Conservation (phyloP, 92 coral and sea anemone species). For the Metridium senile region DNA sequence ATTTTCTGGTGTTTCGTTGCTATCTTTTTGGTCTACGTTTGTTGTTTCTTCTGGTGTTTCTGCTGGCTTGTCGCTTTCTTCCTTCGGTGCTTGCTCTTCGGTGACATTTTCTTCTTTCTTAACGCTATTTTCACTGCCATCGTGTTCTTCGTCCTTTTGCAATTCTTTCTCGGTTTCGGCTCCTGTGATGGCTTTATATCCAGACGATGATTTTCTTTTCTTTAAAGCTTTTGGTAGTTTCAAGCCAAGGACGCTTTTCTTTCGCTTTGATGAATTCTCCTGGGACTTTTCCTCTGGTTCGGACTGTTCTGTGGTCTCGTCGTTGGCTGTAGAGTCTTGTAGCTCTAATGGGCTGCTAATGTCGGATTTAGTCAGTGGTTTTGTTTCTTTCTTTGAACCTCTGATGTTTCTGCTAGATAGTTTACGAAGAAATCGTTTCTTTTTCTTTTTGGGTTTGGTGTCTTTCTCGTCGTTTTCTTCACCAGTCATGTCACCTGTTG, state of each 20-base stretch:
- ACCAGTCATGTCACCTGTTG: slow-evolving; percentile 19
- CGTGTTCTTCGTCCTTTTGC: slow-evolving; percentile 16
- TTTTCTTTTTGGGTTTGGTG: slow-evolving; percentile 27
- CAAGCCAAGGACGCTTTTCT: slow-evolving; percentile 17
- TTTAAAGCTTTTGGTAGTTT: slow-evolving; percentile 41
- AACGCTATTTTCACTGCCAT: background rate
- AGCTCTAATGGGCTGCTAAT: slow-evolving; percentile 20
- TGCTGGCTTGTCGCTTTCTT: background rate
- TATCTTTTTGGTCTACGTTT: background rate
- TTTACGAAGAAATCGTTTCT: slow-evolving; percentile 37
- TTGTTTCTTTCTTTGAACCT: slow-evolving; percentile 10
- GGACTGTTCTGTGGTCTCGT: slow-evolving; percentile 2
- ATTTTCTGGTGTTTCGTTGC: background rate
- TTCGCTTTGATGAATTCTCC: slow-evolving; percentile 33
- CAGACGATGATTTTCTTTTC: slow-evolving; percentile 7
- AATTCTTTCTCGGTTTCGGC: slow-evolving; percentile 41
- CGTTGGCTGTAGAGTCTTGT: background rate
- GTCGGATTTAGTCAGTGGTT: slow-evolving; percentile 3
- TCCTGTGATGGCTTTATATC: slow-evolving; percentile 19
- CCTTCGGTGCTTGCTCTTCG: slow-evolving; percentile 1
- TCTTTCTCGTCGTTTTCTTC: slow-evolving; percentile 6
- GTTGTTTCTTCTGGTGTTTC: background rate
- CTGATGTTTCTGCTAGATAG: slow-evolving; percentile 27
- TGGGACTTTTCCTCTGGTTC: slow-evolving; percentile 19
- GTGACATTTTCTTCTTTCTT: slow-evolving; percentile 1